Evolutionary conservation across 2,797 vertebrate genomes (phyloP), one percentile per base, ranked within the genome.

Genomic region (Spheniscus humboldti): DNA sequence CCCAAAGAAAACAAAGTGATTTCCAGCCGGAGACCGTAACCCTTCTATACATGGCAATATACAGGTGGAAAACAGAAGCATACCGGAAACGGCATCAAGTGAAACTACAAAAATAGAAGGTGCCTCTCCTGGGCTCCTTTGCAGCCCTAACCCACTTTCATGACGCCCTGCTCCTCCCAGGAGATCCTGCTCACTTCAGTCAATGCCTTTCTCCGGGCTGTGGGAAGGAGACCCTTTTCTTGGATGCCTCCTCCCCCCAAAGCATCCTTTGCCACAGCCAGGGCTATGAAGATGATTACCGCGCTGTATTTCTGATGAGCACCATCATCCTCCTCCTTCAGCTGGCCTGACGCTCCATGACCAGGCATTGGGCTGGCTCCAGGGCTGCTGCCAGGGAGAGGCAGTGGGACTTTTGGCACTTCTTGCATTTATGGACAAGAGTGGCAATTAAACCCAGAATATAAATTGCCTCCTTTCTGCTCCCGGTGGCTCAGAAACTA

Each of bases 51-150:
- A 7, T 0, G 1, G 45, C 64, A 91, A 77, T 5, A 33, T 1
- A 31, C 0, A 0, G 55, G 66, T 28, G 9, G 53, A 78, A 88
- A 90, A 47, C 24, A 73, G 60, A 39, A 80, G 41, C 0, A 0
- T 13, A 56, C 1, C 1, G 31, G 33, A 86, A 90, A 71, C 0
- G 2, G 35, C 48, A 68, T 23, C 35, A 60, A 82, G n/a, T 1
- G 13, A 72, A 87, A 57, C 45, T 35, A 82, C 23, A 72, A 31
- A 89, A 84, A 11, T 1, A 59, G 35, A 33, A 41, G 24, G 18
- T 60, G 22, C 31, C 31, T 75, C 53, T 75, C 64, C 19, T 27
- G 39, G 19, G 41, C 28, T 86, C 30, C 31, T 81, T 60, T 52
- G 45, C 39, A 86, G 43, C 48, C n/a, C 10, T 37, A 30, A 84